These are phyloP conservation scores for Trachelus tabidus DNA, from an alignment of 2,888 invertebrate species.

Conservation along the genomic window DNA sequence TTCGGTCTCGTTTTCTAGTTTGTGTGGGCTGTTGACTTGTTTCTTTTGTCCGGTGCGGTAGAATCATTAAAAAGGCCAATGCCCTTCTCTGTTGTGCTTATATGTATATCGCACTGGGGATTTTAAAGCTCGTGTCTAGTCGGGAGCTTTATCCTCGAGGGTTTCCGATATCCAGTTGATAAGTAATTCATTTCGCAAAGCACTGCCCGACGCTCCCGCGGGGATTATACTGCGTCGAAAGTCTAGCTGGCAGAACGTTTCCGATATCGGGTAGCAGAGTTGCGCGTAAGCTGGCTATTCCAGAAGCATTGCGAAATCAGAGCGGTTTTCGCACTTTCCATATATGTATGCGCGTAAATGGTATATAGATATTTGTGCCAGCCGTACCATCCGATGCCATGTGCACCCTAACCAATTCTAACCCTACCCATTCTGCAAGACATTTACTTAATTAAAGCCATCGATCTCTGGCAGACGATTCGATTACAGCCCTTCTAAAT, in stretches of 20 bases:
- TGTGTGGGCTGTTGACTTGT: neutral
- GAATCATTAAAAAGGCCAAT: neutral
- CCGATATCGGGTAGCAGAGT: neutral
- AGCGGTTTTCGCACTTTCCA: neutral
- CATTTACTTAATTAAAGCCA: constrained; percentile 48
- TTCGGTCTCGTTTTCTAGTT: neutral
- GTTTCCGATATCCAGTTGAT: constrained; percentile 14
- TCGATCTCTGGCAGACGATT: constrained; percentile 48
- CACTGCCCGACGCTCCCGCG: neutral
- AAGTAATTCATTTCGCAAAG: constrained; percentile 35
- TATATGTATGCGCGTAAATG: neutral
- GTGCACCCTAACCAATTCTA: neutral
- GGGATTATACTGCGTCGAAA: neutral
- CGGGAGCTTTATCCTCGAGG: neutral
- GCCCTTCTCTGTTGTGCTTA: neutral
- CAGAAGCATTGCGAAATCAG: neutral
- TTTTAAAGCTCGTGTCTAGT: neutral
- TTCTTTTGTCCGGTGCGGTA: neutral
- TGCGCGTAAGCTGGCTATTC: neutral
- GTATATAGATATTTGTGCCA: neutral
- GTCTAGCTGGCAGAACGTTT: neutral
- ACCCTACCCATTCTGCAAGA: constrained; percentile 26
- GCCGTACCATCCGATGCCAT: neutral
- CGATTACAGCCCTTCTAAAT: constrained; percentile 22
- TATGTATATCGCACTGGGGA: neutral